A percentile compares a stretch with the other conserved stretches of the same genome.
Conservation (phyloP, 2,888 invertebrate genomes). For the Allophyes oxyacanthae region DNA sequence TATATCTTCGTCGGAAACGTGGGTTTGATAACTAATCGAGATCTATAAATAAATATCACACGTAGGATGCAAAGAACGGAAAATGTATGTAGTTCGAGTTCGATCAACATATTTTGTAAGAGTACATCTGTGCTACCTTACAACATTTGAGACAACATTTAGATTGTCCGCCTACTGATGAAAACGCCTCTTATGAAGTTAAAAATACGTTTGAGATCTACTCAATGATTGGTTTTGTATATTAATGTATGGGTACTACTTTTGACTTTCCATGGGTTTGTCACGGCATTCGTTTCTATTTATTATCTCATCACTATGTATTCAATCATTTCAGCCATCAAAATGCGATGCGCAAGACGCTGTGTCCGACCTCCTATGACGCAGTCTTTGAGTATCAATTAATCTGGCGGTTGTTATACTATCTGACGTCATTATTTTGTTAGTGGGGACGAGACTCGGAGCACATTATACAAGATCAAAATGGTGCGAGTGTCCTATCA, state of each 20-base stretch:
- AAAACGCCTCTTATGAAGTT: too few relatives aligned
- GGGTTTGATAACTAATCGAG: constrained; percentile 19
- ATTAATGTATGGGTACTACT: too few relatives aligned
- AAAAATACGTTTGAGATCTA: too few relatives aligned
- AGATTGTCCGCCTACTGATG: too few relatives aligned
- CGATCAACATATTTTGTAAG: neutral
- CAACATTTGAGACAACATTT: too few relatives aligned
- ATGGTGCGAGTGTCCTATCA: neutral
- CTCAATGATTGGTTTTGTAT: too few relatives aligned
- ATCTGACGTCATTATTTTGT: constrained; percentile 39
- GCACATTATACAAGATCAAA: constrained; percentile 1
- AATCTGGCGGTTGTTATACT: constrained; percentile 14
- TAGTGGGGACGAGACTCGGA: constrained; percentile 2
- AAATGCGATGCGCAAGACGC: neutral
- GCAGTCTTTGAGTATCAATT: too few relatives aligned
- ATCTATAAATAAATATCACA: constrained; percentile 40
- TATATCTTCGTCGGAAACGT: constrained; percentile 1
- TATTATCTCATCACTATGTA: too few relatives aligned
- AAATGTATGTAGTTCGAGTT: neutral
- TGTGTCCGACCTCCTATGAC: constrained; percentile 22
- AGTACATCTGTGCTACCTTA: neutral
- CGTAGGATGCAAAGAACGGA: constrained; percentile 17
- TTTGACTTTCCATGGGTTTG: too few relatives aligned
- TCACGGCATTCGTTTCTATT: too few relatives aligned
- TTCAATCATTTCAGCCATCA: too few relatives aligned